Conservation (phyloP, 2,888 invertebrate genomes). For the Ypsolopha scabrella region DNA sequence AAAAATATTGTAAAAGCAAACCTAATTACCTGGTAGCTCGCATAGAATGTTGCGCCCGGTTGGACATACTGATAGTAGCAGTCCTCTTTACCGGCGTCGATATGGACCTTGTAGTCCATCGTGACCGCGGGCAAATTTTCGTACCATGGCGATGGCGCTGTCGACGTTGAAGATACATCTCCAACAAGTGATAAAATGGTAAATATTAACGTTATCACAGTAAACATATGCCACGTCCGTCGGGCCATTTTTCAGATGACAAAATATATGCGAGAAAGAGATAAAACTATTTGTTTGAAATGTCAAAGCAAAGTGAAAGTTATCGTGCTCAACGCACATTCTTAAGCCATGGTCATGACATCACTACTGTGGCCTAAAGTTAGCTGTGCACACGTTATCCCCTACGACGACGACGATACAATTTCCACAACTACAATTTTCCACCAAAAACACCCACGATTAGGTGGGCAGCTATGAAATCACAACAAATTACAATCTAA, state of each 20-base stretch:
- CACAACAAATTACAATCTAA: too few species aligned
- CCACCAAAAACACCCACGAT: too few species aligned
- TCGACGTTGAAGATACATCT: conserved; percentile 62
- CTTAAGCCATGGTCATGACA: background rate
- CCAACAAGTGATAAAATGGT: conserved; percentile 60
- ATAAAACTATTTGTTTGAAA: background rate
- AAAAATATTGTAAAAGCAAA: background rate
- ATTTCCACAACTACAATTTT: too few species aligned
- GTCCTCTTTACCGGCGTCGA: conserved; percentile 93
- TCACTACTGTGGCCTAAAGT: too few species aligned
- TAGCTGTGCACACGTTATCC: too few species aligned
- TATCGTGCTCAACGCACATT: background rate
- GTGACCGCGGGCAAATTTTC: conserved; percentile 91
- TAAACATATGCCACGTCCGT: conserved; percentile 67
- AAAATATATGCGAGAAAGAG: background rate
- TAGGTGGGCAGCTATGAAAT: too few species aligned
- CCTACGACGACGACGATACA: too few species aligned
- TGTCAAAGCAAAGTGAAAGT: background rate
- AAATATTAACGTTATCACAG: conserved; percentile 54
- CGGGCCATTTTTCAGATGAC: conserved; percentile 42
- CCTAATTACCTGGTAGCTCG: conserved; percentile 87
- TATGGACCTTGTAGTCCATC: conserved; percentile 96
- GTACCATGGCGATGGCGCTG: conserved; percentile 81
- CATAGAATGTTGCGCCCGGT: conserved; percentile 91
- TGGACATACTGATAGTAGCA: conserved; percentile 96